Conservation (phyloP, 2,797 vertebrate species). For the Girardinus metallicus region DNA sequence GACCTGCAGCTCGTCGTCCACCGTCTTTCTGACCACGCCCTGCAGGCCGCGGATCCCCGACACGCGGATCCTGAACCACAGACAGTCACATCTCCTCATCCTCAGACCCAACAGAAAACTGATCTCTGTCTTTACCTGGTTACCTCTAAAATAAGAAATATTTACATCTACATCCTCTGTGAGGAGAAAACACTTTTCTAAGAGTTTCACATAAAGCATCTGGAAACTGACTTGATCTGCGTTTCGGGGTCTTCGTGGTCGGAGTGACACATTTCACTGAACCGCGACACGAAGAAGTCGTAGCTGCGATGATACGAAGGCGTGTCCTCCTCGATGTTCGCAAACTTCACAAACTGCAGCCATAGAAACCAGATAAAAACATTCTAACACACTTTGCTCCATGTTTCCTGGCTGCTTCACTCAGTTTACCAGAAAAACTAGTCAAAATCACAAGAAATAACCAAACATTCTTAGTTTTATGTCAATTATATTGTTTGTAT, state of each 20-base stretch:
- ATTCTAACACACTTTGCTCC: not conserved
- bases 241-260: conserved; percentile 85
- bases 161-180: too few species aligned
- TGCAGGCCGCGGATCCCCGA: conserved; percentile 92
- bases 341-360: conserved; percentile 92
- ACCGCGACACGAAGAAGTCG: conserved; percentile 94
- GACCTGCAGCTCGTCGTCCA: conserved; percentile 92
- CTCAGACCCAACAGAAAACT: too few species aligned
- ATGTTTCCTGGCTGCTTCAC: not conserved
- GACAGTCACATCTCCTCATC: too few species aligned
- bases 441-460: too few species aligned
- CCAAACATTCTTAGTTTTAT: too few species aligned
- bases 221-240: conserved; percentile 82
- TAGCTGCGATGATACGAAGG: conserved; percentile 94
- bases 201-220: not conserved
- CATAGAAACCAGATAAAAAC: not conserved
- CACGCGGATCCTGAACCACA: conserved; percentile 84
- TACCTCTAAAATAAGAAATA: too few species aligned
- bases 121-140: too few species aligned
- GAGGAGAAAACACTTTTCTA: too few species aligned
- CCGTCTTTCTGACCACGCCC: conserved; percentile 93
- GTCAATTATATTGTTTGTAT: too few species aligned
- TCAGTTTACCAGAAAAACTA: too few species aligned
- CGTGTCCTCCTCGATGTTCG: conserved; percentile 95
- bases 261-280: conserved; percentile 95